phyloP scores from a whole-genome alignment of 2,113 vertebrate genomes.

The Pteruthius melanotis region DNA sequence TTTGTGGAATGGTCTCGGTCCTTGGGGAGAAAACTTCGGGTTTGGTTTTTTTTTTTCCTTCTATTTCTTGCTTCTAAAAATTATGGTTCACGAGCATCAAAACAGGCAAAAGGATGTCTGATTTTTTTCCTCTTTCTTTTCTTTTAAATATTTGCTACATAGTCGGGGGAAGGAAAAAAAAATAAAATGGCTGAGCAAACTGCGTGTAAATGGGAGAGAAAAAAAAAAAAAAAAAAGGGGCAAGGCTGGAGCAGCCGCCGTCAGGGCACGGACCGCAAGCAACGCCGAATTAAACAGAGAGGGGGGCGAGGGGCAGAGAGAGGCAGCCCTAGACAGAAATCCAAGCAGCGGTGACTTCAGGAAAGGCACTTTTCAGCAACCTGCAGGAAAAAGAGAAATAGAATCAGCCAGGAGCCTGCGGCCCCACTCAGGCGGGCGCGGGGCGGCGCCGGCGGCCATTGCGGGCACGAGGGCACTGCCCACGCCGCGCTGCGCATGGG shows the following conservation, averaged over 20 bases:
- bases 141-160: slow-evolving; percentile 57
- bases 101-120: slow-evolving; percentile 9
- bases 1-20: slow-evolving; percentile 66
- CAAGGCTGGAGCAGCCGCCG: slow-evolving; percentile 46
- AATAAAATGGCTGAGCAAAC: slow-evolving; percentile 61
- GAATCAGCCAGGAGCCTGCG: slow-evolving; percentile 58
- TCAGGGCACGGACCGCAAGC: slow-evolving; percentile 64
- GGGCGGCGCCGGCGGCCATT: slow-evolving; percentile 54
- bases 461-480: slow-evolving; percentile 66
- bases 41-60: neutral
- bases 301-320: slow-evolving; percentile 61
- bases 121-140: neutral
- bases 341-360: slow-evolving; percentile 79
- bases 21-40: slow-evolving; percentile 54
- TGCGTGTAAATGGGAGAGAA: slow-evolving; percentile 28
- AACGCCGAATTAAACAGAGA: slow-evolving; percentile 38
- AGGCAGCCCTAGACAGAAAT: slow-evolving; percentile 76
- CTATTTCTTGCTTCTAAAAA: slow-evolving; percentile 62
- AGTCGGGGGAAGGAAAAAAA: slow-evolving; percentile 41
- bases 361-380: slow-evolving; percentile 83
- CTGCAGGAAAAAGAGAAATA: slow-evolving; percentile 75
- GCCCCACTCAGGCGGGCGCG: slow-evolving; percentile 2
- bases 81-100: slow-evolving; percentile 15
- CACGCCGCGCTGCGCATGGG: slow-evolving; percentile 72
- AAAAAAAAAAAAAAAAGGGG: neutral